Conservation (phyloP, 2,113 vertebrate species). For the Centropus unirufus region DNA sequence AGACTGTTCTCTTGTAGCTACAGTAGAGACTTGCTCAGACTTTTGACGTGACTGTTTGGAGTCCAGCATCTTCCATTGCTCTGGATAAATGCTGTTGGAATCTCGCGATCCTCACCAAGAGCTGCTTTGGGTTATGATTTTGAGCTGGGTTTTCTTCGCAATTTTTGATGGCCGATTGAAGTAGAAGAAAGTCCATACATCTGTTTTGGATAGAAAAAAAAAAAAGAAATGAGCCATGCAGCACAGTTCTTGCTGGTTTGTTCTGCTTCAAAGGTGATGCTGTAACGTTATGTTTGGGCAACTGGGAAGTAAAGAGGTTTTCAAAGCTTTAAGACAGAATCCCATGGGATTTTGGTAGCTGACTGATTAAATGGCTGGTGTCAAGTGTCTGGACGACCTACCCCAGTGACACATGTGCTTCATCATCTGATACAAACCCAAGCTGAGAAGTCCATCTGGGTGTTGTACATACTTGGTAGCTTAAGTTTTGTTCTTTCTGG, state of each 20-base stretch:
- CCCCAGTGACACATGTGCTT: accelerated
- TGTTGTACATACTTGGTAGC: background rate
- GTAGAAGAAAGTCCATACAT: background rate
- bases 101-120: background rate
- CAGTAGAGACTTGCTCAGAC: conserved; percentile 43
- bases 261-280: background rate
- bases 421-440: background rate
- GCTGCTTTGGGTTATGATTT: conserved; percentile 7
- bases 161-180: background rate
- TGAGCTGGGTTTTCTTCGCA: background rate
- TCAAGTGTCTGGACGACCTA: background rate
- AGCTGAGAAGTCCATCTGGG: background rate
- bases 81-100: background rate
- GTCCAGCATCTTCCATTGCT: background rate
- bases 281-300: background rate
- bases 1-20: background rate
- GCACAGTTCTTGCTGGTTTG: background rate
- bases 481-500: background rate
- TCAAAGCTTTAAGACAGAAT: conserved; percentile 15
- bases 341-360: background rate
- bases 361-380: background rate
- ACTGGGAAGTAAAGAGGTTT: background rate
- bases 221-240: background rate
- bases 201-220: background rate
- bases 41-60: background rate